Evolutionary conservation across 2,888 invertebrate species (phyloP), one percentile per base, ranked within the genome.

Genomic region (Trissolcus japonicus): DNA sequence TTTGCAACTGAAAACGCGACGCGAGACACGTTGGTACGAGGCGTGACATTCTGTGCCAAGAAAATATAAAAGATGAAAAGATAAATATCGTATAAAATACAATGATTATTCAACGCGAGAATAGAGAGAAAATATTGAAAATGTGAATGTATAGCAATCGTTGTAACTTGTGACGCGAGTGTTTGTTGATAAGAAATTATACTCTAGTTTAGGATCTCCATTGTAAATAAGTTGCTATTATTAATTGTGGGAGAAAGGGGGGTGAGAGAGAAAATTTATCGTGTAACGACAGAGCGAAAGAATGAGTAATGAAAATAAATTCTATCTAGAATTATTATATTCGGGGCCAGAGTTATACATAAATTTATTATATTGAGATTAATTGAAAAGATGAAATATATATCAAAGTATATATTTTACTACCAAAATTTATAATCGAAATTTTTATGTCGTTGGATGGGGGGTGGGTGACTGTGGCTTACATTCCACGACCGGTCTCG

Each of bases 401-500:
- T 76, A 80, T 80, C 83, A 72, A 84, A 82, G 84, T 83, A 86
- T 86, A 87, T 88, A 85, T 87, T 88, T 88, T 87, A 88, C 82
- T 87, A 88, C 85, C 85, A 86, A 89, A 88, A 88, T 88, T 88
- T 88, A 88, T 88, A 88, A 85, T 87, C 86, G 83, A 88, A 88
- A 88, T 88, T 88, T 88, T 84, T 87, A 87, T 82, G 84, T 87
- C 84, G 85, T 86, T 86, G 84, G 68, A 82, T 83, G 83, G 82
- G 81, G 7, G 29, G 29, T 1, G 7, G 84, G 83, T 83, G 84
- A 84, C 85, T 86, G 87, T 87, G 86, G 86, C 84, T 87, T 85
- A 88, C 87, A 88, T 88, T 88, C 88, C 87, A 86, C 87, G 84
- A 85, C 82, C 82, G 81, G 81, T 80, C 79, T 76, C 74, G 69